Conservation (phyloP, 2,888 invertebrate genomes). For the Laspeyria flexula region DNA sequence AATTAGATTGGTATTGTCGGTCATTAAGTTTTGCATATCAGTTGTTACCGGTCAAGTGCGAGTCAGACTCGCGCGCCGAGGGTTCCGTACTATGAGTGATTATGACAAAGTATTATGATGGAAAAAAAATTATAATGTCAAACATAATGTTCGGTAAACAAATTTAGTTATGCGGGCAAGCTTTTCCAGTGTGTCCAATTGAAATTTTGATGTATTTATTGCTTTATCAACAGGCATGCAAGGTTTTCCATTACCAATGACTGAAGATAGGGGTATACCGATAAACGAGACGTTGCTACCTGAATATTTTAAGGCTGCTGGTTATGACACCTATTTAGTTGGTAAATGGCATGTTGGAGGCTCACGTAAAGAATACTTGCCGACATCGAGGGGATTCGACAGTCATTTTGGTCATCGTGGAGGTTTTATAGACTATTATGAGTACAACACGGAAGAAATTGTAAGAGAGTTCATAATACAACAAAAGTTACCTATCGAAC, state of each 20-base stretch:
- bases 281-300: conserved; percentile 83
- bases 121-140: no score
- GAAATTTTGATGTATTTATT: neutral
- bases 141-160: no score
- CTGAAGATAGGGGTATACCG: conserved; percentile 76
- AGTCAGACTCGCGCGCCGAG: no score
- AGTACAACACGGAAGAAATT: conserved; percentile 71
- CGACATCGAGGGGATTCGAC: conserved; percentile 91
- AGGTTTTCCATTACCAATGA: conserved; percentile 73
- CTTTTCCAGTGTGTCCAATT: neutral
- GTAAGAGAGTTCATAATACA: conserved; percentile 48
- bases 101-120: no score
- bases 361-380: conserved; percentile 85
- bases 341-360: conserved; percentile 93
- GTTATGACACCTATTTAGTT: conserved; percentile 91
- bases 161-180: no score
- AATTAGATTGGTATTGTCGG: no score
- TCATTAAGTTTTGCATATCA: no score
- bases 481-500: no score
- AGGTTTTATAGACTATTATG: conserved; percentile 93
- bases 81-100: no score
- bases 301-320: conserved; percentile 87
- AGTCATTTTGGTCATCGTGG: conserved; percentile 94
- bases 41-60: no score
- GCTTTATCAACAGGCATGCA: conserved; percentile 68